phyloP scores from a whole-genome alignment of 1,140 invertebrate genomes.

The Acromyrmex charruanus region DNA sequence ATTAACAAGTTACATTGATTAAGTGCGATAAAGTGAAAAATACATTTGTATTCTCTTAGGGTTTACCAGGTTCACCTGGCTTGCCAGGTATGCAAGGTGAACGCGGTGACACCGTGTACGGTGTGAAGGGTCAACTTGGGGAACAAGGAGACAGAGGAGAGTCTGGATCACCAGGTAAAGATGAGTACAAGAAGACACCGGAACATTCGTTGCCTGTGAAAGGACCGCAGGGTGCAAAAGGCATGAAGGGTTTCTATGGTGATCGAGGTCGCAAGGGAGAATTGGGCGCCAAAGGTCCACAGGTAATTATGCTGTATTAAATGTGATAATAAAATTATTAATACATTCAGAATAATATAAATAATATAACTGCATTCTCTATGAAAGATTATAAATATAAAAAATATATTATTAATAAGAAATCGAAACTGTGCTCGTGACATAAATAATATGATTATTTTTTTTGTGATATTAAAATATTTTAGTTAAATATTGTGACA shows the following conservation, averaged over 20 bases:
- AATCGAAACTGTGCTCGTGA: background rate
- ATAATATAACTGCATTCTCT: background rate
- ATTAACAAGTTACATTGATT: background rate
- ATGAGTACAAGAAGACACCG: constrained; percentile 36
- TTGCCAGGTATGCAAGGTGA: constrained; percentile 88
- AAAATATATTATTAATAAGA: background rate
- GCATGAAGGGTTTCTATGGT: constrained; percentile 88
- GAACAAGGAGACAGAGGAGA: constrained; percentile 86
- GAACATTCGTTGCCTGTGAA: constrained; percentile 74
- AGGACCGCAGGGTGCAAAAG: constrained; percentile 87
- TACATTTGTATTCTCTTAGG: constrained; percentile 71
- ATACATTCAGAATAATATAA: background rate
- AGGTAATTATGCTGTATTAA: constrained; percentile 82
- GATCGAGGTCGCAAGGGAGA: constrained; percentile 88
- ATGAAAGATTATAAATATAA: background rate
- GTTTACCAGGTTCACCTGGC: constrained; percentile 85
- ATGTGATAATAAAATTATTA: background rate
- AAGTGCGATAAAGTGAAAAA: background rate
- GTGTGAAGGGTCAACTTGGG: constrained; percentile 84
- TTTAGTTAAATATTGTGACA: background rate
- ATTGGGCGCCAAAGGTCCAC: constrained; percentile 86
- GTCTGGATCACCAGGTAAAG: constrained; percentile 80
- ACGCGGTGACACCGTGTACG: constrained; percentile 81
- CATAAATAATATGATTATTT: background rate
- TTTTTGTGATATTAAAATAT: background rate